phyloP scores from a whole-genome alignment of 2,113 vertebrate genomes.

The Cardinalis cardinalis region DNA sequence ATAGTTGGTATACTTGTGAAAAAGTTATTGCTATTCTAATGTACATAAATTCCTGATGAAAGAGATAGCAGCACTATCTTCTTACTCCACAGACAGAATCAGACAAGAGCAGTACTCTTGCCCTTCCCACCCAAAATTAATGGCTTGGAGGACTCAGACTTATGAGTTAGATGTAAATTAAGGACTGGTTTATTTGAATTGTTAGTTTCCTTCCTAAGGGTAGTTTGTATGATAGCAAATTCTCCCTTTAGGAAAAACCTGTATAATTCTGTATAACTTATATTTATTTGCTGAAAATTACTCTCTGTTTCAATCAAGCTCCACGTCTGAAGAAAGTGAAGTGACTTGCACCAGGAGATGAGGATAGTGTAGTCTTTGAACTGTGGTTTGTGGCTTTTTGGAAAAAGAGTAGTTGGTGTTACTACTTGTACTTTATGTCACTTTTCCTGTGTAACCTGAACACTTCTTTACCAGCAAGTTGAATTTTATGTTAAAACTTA shows the following conservation, averaged over 20 bases:
- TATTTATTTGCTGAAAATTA: background rate
- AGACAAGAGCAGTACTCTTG: background rate
- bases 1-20: background rate
- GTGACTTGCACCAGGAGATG: background rate
- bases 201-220: background rate
- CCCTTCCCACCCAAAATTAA: background rate
- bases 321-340: background rate
- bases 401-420: background rate
- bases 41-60: background rate
- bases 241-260: background rate
- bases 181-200: background rate
- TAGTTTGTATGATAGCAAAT: background rate
- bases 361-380: background rate
- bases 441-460: background rate
- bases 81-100: background rate
- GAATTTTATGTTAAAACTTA: background rate
- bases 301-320: background rate
- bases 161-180: background rate
- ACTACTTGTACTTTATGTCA: background rate
- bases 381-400: background rate
- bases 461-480: background rate
- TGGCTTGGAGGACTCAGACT: background rate
- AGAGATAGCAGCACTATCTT: background rate
- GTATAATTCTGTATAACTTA: background rate
- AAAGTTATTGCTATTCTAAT: conserved; percentile 9